Base-by-base conservation (phyloP, 1,140 invertebrate genomes). In the Zaprionus kolodkinae region DNA sequence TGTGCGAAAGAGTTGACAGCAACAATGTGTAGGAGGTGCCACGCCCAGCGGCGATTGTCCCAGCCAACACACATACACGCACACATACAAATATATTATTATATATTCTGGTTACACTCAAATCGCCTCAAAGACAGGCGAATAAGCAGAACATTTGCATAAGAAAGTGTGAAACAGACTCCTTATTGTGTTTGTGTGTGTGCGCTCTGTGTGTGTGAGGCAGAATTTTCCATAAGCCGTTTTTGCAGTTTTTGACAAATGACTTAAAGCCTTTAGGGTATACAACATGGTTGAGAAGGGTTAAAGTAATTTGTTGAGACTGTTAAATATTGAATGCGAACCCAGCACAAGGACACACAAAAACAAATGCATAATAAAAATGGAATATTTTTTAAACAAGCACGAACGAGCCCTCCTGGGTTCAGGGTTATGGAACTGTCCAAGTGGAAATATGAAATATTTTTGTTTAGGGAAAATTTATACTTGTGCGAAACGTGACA, bases 231-330 rank as follows among this genome's bases (percentile, higher is more conserved):
- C 71, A 48, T 83, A 69, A 64, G 72, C 72, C 64, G 77, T 73
- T 89, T 84, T 78, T 78, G 73, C 84, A 83, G 74, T 75, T 89
- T 87, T 89, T 88, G 84, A 88, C 84, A 88, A 88, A 88, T 88
- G 84, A 88, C 85, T 88, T 88, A 89, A 88, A 88, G 84, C 84
- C 84, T 81, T 89, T 59, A 69, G 85, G 84, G 72, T 69, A 73
- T 68, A 79, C 57, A 64, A 56, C 63, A 59, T 30, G 27, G 27
- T 71, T 89, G 84, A 88, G 71, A 88, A 88, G 84, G 84, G 84
- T 88, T 85, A 72, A 89, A 85, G 85, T 88, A 88, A 88, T 88
- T 88, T 88, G 84, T 85, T 81, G 75, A 73, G 84, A 88, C 84
- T 89, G 78, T 78, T 88, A 87, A 89, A 88, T 88, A 89, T 88